Percentiles rank a stretch among this genome's conserved stretches.
These are phyloP conservation scores for Acleris sparsana DNA, from an alignment of 2,888 invertebrate species.

Conservation along the genomic window DNA sequence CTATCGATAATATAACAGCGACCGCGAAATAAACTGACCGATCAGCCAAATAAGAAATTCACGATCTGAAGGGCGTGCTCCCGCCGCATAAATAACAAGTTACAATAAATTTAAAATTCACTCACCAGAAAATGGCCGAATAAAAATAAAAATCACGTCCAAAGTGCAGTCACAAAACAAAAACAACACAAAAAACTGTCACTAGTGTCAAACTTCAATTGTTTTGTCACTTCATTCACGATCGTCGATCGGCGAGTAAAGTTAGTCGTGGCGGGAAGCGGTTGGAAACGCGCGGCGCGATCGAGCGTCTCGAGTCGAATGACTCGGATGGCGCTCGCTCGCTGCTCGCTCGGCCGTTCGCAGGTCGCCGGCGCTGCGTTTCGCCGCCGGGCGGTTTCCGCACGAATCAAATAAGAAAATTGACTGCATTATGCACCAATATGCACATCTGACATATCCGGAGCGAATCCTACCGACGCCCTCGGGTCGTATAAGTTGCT, in stretches of 20 bases:
- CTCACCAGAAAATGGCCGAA: conserved; percentile 77
- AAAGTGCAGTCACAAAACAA: conserved; percentile 71
- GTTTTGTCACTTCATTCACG: conserved; percentile 69
- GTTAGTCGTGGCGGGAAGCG: conserved; percentile 63
- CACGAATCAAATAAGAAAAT: conserved; percentile 58
- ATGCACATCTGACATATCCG: conserved; percentile 64
- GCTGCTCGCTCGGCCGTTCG: conserved; percentile 24
- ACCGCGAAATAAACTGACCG: conserved; percentile 59
- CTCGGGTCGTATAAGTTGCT: too few relatives aligned
- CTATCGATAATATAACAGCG: conserved; percentile 48
- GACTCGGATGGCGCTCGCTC: conserved; percentile 37
- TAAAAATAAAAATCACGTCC: conserved; percentile 76
- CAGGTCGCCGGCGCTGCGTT: conserved; percentile 22
- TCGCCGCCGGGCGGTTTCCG: conserved; percentile 46
- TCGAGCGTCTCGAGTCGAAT: conserved; percentile 69
- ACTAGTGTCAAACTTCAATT: conserved; percentile 53
- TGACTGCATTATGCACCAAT: conserved; percentile 50
- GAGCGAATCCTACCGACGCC: conserved; percentile 21
- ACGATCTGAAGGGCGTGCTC: conserved; percentile 54
- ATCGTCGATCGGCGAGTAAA: conserved; percentile 65
- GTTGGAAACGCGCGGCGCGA: conserved; percentile 58
- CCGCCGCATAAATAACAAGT: conserved; percentile 73
- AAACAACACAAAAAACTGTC: conserved; percentile 76
- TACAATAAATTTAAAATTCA: conserved; percentile 66
- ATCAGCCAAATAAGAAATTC: conserved; percentile 52